Conservation (phyloP, 2,888 invertebrate genomes). For the Bombyx huttoni region DNA sequence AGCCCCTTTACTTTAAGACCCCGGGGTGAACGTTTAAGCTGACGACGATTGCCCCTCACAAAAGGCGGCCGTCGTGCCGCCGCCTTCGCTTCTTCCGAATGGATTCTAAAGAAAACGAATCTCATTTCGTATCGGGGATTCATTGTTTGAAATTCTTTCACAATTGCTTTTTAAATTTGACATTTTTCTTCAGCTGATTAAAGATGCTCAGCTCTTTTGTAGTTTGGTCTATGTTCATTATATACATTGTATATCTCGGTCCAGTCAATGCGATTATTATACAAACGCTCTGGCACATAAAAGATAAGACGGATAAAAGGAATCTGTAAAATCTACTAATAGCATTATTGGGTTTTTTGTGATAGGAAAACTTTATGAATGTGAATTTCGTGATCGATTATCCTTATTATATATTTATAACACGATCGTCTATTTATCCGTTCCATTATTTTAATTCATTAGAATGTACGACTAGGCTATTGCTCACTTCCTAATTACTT, state of each 20-base stretch:
- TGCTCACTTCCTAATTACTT: constrained; percentile 19
- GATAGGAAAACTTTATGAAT: not conserved
- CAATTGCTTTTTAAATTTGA: constrained; percentile 53
- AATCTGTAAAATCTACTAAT: too few relatives aligned
- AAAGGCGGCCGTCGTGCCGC: constrained; percentile 32
- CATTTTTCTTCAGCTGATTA: constrained; percentile 18
- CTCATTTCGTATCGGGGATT: constrained; percentile 40
- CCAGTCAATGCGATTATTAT: too few relatives aligned
- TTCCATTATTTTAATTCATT: not conserved
- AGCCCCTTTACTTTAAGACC: constrained; percentile 5
- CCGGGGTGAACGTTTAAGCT: constrained; percentile 38
- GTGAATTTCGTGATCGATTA: not conserved
- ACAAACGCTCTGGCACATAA: too few relatives aligned
- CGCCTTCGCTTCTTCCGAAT: constrained; percentile 29
- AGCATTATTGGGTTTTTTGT: too few relatives aligned
- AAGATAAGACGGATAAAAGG: too few relatives aligned
- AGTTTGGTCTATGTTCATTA: not conserved
- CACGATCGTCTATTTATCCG: not conserved
- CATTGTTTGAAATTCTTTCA: constrained; percentile 52
- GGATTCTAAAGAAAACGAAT: constrained; percentile 55
- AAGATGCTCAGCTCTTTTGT: not conserved
- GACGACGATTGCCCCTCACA: constrained; percentile 55
- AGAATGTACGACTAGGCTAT: constrained; percentile 4
- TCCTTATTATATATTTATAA: not conserved
- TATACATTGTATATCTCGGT: not conserved